Evolutionary conservation across 2,888 invertebrate genomes (phyloP), one percentile per base, ranked within the genome.

Genomic region (Eremobia ochroleuca): DNA sequence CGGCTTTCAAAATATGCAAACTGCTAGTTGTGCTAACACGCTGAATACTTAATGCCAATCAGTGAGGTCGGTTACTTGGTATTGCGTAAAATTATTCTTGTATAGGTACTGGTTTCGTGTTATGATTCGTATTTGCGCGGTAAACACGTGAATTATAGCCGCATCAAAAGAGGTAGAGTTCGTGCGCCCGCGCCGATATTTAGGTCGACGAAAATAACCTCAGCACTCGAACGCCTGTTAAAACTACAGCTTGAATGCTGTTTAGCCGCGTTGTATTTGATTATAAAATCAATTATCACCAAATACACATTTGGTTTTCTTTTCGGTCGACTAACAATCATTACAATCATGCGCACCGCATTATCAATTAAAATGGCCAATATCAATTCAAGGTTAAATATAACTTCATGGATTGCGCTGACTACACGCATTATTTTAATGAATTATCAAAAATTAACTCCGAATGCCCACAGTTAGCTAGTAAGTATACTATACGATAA

Each of bases 141-240:
- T 85, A 88, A 92, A 92, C 90, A 91, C 86, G 71, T 81, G 71
- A 92, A 92, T 90, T 92, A 89, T 87, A 87, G 85, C 90, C 78
- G 85, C 87, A 88, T 87, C 86, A 86, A 85, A 88, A 84, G 90
- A 90, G 87, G 89, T 89, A 88, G 86, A 85, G 90, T 90, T 83
- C 79, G 90, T 90, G 90, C 92, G 93, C 91, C 88, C 90, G 93
- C 93, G 91, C 92, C 91, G 94, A 94, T 95, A 97, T 97, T 96
- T 96, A 95, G 96, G 96, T 96, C 96, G 96, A 92, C 94, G 89
- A 88, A 97, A 96, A 96, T 96, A 97, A 93, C 95, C 91, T 83
- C 87, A 88, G 83, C 92, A 89, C 93, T 92, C 92, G 91, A 90
- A 92, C 90, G 92, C 91, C 90, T 90, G 88, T 90, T 92, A 89